Conservation (phyloP, 1,140 invertebrate genomes). For the Cydia strobilella region DNA sequence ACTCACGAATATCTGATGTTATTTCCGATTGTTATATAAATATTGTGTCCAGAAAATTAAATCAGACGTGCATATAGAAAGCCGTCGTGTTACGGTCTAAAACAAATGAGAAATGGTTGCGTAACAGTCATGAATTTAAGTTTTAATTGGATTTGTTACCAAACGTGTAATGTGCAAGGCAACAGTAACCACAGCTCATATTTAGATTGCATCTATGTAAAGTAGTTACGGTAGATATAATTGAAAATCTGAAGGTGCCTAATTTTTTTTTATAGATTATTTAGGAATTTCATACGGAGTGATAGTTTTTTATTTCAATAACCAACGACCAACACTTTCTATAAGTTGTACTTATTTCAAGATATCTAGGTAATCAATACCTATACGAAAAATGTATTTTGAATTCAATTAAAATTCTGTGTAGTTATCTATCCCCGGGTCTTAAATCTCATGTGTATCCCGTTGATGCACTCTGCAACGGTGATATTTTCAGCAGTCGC, state of each 20-base stretch:
- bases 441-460: conserved; percentile 48
- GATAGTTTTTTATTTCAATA: too few species aligned
- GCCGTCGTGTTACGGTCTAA: conserved; percentile 51
- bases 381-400: too few species aligned
- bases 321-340: too few species aligned
- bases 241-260: too few species aligned
- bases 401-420: conserved; percentile 18
- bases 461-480: conserved; percentile 63
- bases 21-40: conserved; percentile 1
- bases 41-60: conserved; percentile 21
- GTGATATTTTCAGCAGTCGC: conserved; percentile 66
- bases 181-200: conserved; percentile 23
- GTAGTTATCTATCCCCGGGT: conserved; percentile 18
- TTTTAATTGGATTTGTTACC: conserved; percentile 47
- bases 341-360: too few species aligned
- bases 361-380: too few species aligned
- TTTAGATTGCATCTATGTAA: conserved; percentile 21
- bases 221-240: background rate
- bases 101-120: conserved; percentile 50
- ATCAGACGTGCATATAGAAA: conserved; percentile 38
- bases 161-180: conserved; percentile 37
- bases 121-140: conserved; percentile 46
- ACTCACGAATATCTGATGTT: background rate
- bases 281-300: too few species aligned
- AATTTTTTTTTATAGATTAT: too few species aligned